Conservation (phyloP, 1,140 invertebrate species). For the Chrysomallon squamiferum region DNA sequence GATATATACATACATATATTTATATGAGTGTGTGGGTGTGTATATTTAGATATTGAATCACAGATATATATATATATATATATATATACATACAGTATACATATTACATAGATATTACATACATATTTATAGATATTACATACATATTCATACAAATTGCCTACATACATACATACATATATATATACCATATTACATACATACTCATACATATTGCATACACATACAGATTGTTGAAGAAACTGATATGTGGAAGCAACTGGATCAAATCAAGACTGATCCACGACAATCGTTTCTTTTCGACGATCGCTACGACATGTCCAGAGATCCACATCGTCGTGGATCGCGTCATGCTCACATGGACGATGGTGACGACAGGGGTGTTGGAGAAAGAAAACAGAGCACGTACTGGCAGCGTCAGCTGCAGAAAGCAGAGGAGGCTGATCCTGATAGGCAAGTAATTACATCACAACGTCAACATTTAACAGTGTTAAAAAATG, state of each 20-base stretch:
- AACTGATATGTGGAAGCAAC: constrained; percentile 60
- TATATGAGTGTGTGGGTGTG: no score
- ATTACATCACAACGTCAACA: no score
- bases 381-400: background rate
- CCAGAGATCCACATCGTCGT: constrained; percentile 16
- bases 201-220: no score
- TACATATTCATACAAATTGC: background rate
- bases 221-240: constrained; percentile 57
- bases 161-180: background rate
- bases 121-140: no score
- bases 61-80: no score
- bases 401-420: constrained; percentile 35
- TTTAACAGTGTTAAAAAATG: background rate
- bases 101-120: no score
- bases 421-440: constrained; percentile 37
- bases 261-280: constrained; percentile 7
- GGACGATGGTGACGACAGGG: constrained; percentile 24
- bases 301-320: constrained; percentile 28
- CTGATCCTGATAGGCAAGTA: constrained; percentile 44
- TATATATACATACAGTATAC: no score
- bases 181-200: background rate
- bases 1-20: no score
- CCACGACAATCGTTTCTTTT: constrained; percentile 28
- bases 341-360: constrained; percentile 30
- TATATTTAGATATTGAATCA: no score